A percentile compares a stretch with the other conserved stretches of the same genome.
Conservation (phyloP, 2,888 invertebrate species). For the Brachyptera putata region DNA sequence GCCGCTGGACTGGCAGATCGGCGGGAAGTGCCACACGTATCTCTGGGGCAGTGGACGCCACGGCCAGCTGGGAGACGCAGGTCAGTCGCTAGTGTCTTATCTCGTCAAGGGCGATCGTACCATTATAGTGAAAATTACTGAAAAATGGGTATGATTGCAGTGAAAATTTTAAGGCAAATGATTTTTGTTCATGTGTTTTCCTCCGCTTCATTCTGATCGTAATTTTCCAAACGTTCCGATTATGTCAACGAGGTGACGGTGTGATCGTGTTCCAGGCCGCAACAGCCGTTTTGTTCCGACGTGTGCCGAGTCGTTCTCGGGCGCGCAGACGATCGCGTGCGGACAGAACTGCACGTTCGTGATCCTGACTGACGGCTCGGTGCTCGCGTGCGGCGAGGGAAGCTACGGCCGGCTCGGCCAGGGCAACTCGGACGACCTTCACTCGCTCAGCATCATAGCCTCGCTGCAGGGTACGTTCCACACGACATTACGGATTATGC, state of each 20-base stretch:
- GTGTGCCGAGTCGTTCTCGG: constrained; percentile 48
- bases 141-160: too few relatives aligned
- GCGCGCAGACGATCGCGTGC: constrained; percentile 55
- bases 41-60: constrained; percentile 61
- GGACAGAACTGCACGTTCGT: constrained; percentile 65
- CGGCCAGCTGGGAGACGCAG: constrained; percentile 57
- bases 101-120: too few relatives aligned
- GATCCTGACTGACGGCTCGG: constrained; percentile 56
- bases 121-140: too few relatives aligned
- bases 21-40: constrained; percentile 57
- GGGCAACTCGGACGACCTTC: constrained; percentile 60
- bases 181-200: too few relatives aligned
- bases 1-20: constrained; percentile 62
- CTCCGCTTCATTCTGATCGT: too few relatives aligned
- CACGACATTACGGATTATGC: too few relatives aligned
- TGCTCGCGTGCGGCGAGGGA: constrained; percentile 61
- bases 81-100: too few relatives aligned
- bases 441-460: constrained; percentile 54
- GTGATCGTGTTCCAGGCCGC: constrained; percentile 37
- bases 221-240: too few relatives aligned
- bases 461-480: constrained; percentile 55
- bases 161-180: too few relatives aligned
- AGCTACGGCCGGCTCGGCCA: constrained; percentile 60
- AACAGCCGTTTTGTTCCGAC: constrained; percentile 46
- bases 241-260: too few relatives aligned